phyloP scores from a whole-genome alignment of 2,113 vertebrate genomes.

The human (Homo sapiens) region GRCh38 chr1:233594001-233594500 shows the following conservation, averaged over 20 bases:
- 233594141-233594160: not conserved
- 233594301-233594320: not conserved
- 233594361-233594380: not conserved
- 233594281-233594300: not conserved
- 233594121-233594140: not conserved
- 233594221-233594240: not conserved
- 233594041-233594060: not conserved
- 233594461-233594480: no score
- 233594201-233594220: not conserved
- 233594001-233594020: not conserved
- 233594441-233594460: no score
- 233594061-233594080: not conserved
- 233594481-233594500: no score
- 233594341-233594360: not conserved
- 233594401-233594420: no score
- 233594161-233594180: not conserved
- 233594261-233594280: not conserved
- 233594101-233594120: not conserved
- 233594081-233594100: not conserved
- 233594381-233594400: not conserved
- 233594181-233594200: no score
- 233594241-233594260: not conserved
- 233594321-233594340: not conserved
- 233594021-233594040: not conserved
- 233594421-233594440: no score